Evolutionary conservation across 2,888 invertebrate genomes (phyloP), one percentile per base, ranked within the genome.

Genomic region (Drosophila neotestacea): DNA sequence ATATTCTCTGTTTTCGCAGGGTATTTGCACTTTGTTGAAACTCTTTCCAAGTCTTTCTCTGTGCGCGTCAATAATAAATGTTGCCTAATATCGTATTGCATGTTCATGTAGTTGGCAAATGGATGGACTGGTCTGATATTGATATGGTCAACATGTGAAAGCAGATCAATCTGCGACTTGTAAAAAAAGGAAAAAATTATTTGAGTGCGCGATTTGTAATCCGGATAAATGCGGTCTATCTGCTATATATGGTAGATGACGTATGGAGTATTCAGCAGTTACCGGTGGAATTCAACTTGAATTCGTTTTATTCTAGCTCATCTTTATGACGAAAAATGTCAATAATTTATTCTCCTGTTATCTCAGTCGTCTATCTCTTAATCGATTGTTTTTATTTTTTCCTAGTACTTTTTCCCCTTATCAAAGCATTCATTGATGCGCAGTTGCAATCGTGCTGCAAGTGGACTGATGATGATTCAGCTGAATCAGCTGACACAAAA

Each of bases 371-470:
- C 52, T 38, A 28, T 44, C 50, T 22, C 32, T 38, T 0, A 11
- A 28, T 38, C 28, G 16, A 7, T 41, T 9, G 6, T 9, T 32
- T 9, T 32, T 9, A 32, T 9, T 32, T 32, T 6, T 3, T 5
- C 30, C 7, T 22, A 38, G 27, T 51, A n/a, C 4, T 36, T 38
- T 22, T 58, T 34, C 27, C 41, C 52, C 67, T 67, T 67, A 73
- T 72, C 60, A 11, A n/a, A 27, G 28, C 28, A 39, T 63, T 42
- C 27, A 36, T 42, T 39, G 59, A 47, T 73, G 60, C 68, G 74
- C 42, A 61, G 55, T 56, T 66, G 46, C 42, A 60, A 16, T 47
- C 16, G 41, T 27, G 10, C 7, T 27, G 22, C 44, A 66, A 60
- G 48, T 73, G 54, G 50, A 28, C 22, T 36, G 39, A 36, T 30